These are phyloP conservation scores for Macrotrachela quadricornifera DNA, from an alignment of 1,140 invertebrate species.

Conservation along the genomic window DNA sequence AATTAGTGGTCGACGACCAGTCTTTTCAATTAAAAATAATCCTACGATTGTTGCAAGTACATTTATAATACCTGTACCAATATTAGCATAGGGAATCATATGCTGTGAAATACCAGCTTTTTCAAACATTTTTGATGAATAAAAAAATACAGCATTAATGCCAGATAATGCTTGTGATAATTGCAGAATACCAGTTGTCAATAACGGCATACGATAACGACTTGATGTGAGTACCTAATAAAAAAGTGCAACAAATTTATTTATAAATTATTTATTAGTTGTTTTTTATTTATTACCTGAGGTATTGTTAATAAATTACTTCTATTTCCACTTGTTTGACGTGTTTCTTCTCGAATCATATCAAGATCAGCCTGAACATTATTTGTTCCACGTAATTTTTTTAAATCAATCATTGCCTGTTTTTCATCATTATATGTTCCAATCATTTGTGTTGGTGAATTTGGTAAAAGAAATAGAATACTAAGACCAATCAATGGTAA, in stretches of 20 bases:
- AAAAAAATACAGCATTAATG: conserved; percentile 45
- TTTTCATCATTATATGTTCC: too few species aligned
- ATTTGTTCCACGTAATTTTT: not conserved
- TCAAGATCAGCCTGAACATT: not conserved
- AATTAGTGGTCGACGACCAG: conserved; percentile 58
- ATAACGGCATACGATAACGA: conserved; percentile 18
- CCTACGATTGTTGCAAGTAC: conserved; percentile 66
- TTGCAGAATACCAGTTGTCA: conserved; percentile 20
- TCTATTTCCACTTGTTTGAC: conserved; percentile 16
- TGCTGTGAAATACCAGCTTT: conserved; percentile 39
- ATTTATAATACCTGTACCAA: conserved; percentile 63
- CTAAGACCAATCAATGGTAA: too few species aligned
- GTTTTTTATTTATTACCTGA: too few species aligned
- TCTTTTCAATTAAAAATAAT: conserved; percentile 44
- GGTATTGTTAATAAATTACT: conserved; percentile 1
- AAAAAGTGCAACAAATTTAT: too few species aligned
- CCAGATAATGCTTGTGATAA: conserved; percentile 24
- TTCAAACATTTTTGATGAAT: conserved; percentile 56
- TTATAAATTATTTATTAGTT: too few species aligned
- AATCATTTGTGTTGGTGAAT: too few species aligned
- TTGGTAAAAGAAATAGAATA: too few species aligned
- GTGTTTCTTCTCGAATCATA: not conserved
- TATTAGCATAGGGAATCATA: conserved; percentile 51
- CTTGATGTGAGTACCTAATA: too few species aligned
- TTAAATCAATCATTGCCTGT: too few species aligned